Conservation (phyloP, 2,797 vertebrate genomes). For the Prunella strophiata region DNA sequence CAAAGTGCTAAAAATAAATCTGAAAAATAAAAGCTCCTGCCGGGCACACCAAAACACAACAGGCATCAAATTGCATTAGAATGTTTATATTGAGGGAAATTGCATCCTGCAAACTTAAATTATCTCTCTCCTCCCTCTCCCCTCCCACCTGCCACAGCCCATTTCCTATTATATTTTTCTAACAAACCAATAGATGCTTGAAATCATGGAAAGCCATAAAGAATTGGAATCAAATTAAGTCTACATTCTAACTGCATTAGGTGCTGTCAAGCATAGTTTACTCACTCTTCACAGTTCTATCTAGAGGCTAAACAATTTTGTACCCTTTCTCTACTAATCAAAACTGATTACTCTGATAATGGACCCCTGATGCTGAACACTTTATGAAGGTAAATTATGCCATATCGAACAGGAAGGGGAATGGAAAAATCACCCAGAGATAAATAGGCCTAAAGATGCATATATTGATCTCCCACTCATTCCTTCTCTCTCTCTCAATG, state of each 20-base stretch:
- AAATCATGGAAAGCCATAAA: conserved; percentile 78
- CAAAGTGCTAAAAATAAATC: conserved; percentile 58
- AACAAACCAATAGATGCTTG: conserved; percentile 88
- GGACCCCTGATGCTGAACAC: conserved; percentile 70
- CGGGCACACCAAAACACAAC: conserved; percentile 81
- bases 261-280: conserved; percentile 83
- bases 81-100: conserved; percentile 93
- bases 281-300: conserved; percentile 80
- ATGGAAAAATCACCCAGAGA: conserved; percentile 72
- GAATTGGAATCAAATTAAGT: conserved; percentile 90
- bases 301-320: conserved; percentile 77
- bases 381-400: conserved; percentile 79
- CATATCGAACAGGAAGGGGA: conserved; percentile 74
- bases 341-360: conserved; percentile 77
- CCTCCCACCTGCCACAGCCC: conserved; percentile 73
- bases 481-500: conserved; percentile 78
- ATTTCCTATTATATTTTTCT: conserved; percentile 84
- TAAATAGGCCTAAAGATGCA: conserved; percentile 76
- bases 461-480: conserved; percentile 62
- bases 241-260: conserved; percentile 87
- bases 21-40: conserved; percentile 51
- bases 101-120: conserved; percentile 94
- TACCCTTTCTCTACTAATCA: conserved; percentile 78
- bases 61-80: conserved; percentile 93
- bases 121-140: conserved; percentile 71